Conservation (phyloP, 2,113 vertebrate species). For the Peromyscus maniculatus region DNA sequence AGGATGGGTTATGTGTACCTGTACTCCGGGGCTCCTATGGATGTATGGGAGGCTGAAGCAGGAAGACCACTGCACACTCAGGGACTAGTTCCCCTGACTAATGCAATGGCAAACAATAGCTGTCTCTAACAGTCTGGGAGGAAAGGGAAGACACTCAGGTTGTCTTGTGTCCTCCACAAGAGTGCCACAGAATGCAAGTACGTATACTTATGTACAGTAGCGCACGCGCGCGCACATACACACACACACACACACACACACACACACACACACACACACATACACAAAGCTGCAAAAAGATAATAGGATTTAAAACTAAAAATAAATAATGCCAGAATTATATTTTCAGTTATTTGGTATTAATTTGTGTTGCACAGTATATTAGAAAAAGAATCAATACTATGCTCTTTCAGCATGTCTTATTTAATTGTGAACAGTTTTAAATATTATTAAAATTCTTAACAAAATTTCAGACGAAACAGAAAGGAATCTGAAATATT, state of each 20-base stretch:
- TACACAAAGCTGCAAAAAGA: neutral
- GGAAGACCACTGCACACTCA: neutral
- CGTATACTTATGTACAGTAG: neutral
- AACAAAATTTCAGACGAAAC: neutral
- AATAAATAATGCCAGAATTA: neutral
- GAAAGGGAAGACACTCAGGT: neutral
- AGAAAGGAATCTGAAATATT: neutral
- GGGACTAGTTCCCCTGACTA: neutral
- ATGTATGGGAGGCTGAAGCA: neutral
- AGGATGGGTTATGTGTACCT: neutral
- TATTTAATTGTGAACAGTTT: neutral
- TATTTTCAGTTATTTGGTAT: neutral
- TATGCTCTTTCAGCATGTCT: neutral
- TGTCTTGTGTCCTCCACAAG: neutral
- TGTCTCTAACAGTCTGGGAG: neutral
- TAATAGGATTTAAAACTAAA: neutral
- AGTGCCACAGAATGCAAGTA: neutral
- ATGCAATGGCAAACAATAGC: neutral
- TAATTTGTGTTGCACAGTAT: neutral
- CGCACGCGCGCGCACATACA: neutral
- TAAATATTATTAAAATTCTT: neutral
- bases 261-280: neutral
- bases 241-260: neutral
- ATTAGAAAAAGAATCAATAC: neutral
- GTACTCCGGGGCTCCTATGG: neutral